Percentiles rank a stretch among this genome's conserved stretches.
Evolutionary conservation across 2,888 invertebrate species (phyloP).

Genomic region (Norana najaformis): DNA sequence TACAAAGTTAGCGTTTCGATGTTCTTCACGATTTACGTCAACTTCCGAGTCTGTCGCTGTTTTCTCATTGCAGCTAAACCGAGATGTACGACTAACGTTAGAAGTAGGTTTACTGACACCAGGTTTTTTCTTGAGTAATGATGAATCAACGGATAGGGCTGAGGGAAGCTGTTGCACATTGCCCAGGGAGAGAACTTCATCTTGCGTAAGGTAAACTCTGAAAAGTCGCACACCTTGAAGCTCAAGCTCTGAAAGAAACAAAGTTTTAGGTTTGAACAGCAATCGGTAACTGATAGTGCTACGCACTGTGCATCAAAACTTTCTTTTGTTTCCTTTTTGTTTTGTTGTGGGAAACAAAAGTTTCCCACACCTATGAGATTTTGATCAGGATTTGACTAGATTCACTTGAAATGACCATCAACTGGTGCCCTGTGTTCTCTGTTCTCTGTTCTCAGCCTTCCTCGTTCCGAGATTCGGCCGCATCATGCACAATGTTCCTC

Average conservation of each 20-base stretch:
- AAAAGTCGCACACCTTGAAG: conserved; percentile 18
- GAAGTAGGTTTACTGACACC: not conserved
- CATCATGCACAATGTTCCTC: too few relatives aligned
- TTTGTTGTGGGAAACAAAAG: too few relatives aligned
- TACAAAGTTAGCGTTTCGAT: not conserved
- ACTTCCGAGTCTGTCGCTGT: not conserved
- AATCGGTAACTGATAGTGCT: not conserved
- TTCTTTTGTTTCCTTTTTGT: too few relatives aligned
- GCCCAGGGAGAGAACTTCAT: not conserved
- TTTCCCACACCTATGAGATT: not conserved
- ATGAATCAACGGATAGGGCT: not conserved
- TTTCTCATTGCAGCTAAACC: not conserved
- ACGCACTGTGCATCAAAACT: not conserved
- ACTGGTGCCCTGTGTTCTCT: too few relatives aligned
- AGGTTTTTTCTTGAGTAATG: not conserved
- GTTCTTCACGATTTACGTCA: not conserved
- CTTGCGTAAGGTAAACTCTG: not conserved
- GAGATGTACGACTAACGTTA: not conserved
- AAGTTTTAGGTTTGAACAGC: not conserved
- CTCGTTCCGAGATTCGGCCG: too few relatives aligned
- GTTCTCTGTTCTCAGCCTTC: too few relatives aligned
- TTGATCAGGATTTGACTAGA: not conserved
- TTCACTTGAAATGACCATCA: too few relatives aligned
- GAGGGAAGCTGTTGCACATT: not conserved
- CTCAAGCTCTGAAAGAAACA: conserved; percentile 19